A percentile compares a stretch with the other conserved stretches of the same genome.
Conservation (phyloP, 1,140 invertebrate species). For the Drosophila cardini region DNA sequence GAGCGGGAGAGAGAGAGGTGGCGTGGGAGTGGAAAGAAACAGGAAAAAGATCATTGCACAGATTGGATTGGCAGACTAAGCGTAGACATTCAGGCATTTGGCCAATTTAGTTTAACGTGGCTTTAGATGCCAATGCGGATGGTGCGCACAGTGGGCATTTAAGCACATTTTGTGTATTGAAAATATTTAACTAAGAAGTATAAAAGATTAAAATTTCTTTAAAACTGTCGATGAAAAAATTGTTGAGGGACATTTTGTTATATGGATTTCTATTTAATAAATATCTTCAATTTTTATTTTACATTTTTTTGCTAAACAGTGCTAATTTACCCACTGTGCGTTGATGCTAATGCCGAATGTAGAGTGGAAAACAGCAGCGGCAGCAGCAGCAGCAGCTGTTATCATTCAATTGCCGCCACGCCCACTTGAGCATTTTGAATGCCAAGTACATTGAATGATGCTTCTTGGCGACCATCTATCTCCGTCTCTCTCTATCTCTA, state of each 20-base stretch:
- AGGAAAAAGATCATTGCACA: conserved; percentile 23
- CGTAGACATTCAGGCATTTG: conserved; percentile 66
- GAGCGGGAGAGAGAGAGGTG: background rate
- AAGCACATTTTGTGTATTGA: too few relatives aligned
- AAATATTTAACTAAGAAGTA: too few relatives aligned
- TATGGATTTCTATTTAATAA: too few relatives aligned
- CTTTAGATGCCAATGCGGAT: conserved; percentile 20
- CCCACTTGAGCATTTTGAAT: conserved; percentile 65
- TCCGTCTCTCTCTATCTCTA: background rate
- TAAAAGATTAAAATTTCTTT: too few relatives aligned
- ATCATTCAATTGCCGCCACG: conserved; percentile 75
- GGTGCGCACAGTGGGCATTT: too few relatives aligned
- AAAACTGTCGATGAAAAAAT: too few relatives aligned
- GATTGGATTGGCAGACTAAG: conserved; percentile 39
- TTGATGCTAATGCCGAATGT: conserved; percentile 14
- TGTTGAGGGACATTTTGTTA: too few relatives aligned
- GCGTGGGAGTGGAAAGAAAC: background rate
- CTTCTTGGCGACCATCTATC: conserved; percentile 19
- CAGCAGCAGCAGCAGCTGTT: conserved; percentile 53
- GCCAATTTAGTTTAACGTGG: conserved; percentile 75
- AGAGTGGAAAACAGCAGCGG: conserved; percentile 17
- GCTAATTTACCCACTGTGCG: too few relatives aligned
- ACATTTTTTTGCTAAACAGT: too few relatives aligned
- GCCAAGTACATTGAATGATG: conserved; percentile 44
- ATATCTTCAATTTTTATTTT: too few relatives aligned